Evolutionary conservation across 2,113 vertebrate species (phyloP).

Genomic region (Erythrocebus patas): DNA sequence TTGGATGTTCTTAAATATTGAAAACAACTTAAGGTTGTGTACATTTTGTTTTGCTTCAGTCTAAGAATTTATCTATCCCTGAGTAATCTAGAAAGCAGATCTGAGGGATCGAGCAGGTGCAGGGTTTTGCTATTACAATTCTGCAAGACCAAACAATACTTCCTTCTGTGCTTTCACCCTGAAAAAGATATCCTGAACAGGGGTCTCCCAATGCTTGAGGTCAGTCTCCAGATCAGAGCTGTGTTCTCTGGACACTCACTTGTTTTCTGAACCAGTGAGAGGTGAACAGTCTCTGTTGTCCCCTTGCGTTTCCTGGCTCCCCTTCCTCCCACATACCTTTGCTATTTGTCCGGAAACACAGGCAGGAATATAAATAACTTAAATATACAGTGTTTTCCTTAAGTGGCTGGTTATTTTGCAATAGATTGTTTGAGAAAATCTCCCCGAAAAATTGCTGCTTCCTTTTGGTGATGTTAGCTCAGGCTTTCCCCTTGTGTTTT

Average conservation of each 20-base stretch:
- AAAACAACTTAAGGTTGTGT: not conserved
- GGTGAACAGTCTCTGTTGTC: not conserved
- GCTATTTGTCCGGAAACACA: not conserved
- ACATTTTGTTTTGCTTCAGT: not conserved
- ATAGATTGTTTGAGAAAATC: constrained; percentile 7
- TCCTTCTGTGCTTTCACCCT: not conserved
- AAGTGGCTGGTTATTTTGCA: constrained; percentile 28
- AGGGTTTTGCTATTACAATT: not conserved
- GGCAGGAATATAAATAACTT: not conserved
- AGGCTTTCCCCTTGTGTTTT: not conserved
- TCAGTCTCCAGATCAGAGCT: not conserved
- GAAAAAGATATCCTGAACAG: not conserved
- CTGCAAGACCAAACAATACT: not conserved
- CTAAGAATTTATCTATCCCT: not conserved
- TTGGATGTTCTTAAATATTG: constrained; percentile 30
- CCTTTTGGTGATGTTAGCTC: constrained; percentile 28
- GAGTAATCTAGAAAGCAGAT: constrained; percentile 1
- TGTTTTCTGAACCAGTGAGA: not conserved
- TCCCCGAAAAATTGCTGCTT: constrained; percentile 52
- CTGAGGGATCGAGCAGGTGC: not conserved
- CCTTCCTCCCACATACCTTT: not conserved
- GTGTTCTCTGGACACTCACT: not conserved
- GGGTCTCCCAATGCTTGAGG: not conserved
- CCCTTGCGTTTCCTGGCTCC: not conserved
- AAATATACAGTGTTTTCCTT: constrained; percentile 36